A percentile compares a stretch with the other conserved stretches of the same genome.
Conservation (phyloP, 2,888 invertebrate genomes). For the Morpho achilles region DNA sequence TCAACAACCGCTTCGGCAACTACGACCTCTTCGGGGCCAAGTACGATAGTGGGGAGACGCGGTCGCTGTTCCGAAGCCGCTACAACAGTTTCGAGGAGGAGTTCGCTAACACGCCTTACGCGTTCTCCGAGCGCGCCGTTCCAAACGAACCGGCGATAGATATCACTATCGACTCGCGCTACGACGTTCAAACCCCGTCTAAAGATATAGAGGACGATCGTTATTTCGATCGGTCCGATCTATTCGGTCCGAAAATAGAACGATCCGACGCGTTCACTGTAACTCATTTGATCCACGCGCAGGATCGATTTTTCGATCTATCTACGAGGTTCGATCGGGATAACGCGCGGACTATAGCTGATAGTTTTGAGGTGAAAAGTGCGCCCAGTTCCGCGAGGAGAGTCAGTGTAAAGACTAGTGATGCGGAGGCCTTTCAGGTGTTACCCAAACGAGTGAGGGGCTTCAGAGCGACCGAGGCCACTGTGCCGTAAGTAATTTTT, state of each 20-base stretch:
- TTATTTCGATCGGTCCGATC: constrained; percentile 47
- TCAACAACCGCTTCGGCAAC: constrained; percentile 64
- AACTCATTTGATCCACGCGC: constrained; percentile 68
- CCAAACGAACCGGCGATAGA: constrained; percentile 47
- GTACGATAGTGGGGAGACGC: constrained; percentile 49
- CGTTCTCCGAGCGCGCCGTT: constrained; percentile 61
- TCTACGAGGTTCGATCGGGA: constrained; percentile 40
- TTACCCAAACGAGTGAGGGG: constrained; percentile 25
- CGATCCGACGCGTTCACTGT: constrained; percentile 35
- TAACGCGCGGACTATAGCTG: constrained; percentile 30
- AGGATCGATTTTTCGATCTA: constrained; percentile 67
- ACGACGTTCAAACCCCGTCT: constrained; percentile 28
- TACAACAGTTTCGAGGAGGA: constrained; percentile 75
- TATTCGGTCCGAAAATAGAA: constrained; percentile 59
- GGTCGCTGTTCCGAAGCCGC: constrained; percentile 66
- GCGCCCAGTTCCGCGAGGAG: constrained; percentile 41
- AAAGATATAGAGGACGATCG: constrained; percentile 63
- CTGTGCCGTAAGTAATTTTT: constrained; percentile 31
- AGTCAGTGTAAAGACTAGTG: constrained; percentile 30
- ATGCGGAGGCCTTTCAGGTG: constrained; percentile 32
- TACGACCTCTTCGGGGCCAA: constrained; percentile 70
- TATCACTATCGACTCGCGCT: constrained; percentile 50
- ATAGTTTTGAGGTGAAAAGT: constrained; percentile 41
- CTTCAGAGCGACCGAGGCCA: constrained; percentile 8
- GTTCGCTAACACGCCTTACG: constrained; percentile 73